phyloP scores from a whole-genome alignment of 2,797 vertebrate species.

The Nannoperca obscura region DNA sequence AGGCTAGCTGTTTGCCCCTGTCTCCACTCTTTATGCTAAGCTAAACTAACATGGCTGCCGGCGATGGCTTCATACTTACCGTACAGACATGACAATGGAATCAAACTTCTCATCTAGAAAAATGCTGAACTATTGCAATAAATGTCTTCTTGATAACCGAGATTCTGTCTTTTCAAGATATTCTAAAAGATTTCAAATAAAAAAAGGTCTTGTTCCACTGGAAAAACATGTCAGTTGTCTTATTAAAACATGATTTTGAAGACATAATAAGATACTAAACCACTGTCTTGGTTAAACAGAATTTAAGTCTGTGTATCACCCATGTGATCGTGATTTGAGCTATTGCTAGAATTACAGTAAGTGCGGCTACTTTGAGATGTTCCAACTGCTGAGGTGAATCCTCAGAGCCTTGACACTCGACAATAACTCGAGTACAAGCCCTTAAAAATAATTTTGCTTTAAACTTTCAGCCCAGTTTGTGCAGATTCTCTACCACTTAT shows the following conservation, averaged over 20 bases:
- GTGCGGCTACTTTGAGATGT: conserved; percentile 43
- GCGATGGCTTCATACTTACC: neutral
- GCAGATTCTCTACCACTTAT: neutral
- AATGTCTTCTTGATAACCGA: neutral
- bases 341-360: conserved; percentile 52
- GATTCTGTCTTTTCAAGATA: neutral
- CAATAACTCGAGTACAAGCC: conserved; percentile 52
- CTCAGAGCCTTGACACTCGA: conserved; percentile 43
- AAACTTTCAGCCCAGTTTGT: conserved; percentile 5
- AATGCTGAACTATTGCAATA: conserved; percentile 3
- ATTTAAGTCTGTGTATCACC: conserved; percentile 8
- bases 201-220: neutral
- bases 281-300: neutral
- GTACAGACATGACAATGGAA: neutral
- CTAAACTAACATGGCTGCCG: neutral
- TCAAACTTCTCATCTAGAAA: neutral
- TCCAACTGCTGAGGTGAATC: conserved; percentile 35
- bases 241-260: neutral
- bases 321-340: conserved; percentile 21
- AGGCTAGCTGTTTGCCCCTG: neutral
- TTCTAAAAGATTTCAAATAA: neutral
- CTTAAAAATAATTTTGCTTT: conserved; percentile 41
- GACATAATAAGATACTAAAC: neutral
- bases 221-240: neutral
- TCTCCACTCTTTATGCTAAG: neutral